A percentile compares a stretch with the other conserved stretches of the same genome.
Conservation (phyloP, 2,888 invertebrate genomes). For the Dorcus hopei region DNA sequence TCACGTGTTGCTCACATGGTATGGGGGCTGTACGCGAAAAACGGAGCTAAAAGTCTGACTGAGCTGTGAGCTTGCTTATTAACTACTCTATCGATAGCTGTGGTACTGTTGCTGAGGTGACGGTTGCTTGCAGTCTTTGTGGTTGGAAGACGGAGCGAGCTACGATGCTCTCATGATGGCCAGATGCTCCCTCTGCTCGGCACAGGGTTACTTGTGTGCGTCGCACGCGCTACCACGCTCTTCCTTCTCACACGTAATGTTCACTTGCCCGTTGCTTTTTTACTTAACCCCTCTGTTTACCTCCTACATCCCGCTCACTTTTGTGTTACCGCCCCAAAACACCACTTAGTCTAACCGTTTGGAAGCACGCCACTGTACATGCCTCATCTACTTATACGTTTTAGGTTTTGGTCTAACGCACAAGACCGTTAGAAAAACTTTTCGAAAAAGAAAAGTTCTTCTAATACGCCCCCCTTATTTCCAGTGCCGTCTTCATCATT, state of each 20-base stretch:
- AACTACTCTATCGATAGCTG: background rate
- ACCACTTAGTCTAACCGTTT: background rate
- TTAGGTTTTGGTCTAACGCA: too few species aligned
- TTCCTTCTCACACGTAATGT: slow-evolving; percentile 37
- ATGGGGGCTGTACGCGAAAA: background rate
- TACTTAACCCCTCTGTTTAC: background rate
- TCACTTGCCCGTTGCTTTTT: slow-evolving; percentile 21
- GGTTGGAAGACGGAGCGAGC: slow-evolving; percentile 54
- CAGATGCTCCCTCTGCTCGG: slow-evolving; percentile 44
- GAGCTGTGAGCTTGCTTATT: background rate
- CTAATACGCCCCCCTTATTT: too few species aligned
- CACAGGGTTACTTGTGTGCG: slow-evolving; percentile 44
- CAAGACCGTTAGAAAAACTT: too few species aligned
- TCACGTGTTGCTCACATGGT: too few species aligned
- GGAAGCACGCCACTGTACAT: too few species aligned
- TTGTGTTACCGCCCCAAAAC: background rate
- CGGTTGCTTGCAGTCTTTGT: slow-evolving; percentile 56
- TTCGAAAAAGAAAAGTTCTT: too few species aligned
- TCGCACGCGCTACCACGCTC: slow-evolving; percentile 37
- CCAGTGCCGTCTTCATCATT: too few species aligned
- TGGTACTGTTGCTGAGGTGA: slow-evolving; percentile 2
- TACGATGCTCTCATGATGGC: slow-evolving; percentile 44
- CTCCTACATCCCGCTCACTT: background rate
- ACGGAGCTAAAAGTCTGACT: background rate
- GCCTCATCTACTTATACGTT: too few species aligned